phyloP scores from a whole-genome alignment of 2,888 invertebrate genomes.

The Ormyrus rosae region DNA sequence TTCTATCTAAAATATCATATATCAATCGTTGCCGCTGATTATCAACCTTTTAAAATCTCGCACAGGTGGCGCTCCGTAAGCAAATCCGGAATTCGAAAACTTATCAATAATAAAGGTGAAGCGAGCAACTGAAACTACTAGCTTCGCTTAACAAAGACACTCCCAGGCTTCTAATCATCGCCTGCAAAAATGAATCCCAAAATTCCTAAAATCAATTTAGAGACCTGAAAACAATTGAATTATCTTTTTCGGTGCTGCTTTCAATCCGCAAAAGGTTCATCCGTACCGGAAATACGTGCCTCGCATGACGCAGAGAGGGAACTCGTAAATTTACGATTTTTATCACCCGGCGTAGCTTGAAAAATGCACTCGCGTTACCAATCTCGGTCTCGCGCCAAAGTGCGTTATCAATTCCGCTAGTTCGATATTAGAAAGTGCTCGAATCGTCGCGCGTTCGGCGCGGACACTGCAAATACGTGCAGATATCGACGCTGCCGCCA shows the following conservation, averaged over 20 bases:
- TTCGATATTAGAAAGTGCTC: too few relatives aligned
- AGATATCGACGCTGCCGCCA: too few relatives aligned
- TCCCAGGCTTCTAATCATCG: conserved; percentile 22
- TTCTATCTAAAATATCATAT: not conserved
- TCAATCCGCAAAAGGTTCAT: not conserved
- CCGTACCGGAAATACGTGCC: conserved; percentile 21
- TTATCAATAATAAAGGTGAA: conserved; percentile 40
- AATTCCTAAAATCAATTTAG: conserved; percentile 5
- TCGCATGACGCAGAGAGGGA: conserved; percentile 43
- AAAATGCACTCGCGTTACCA: not conserved
- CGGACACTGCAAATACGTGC: too few relatives aligned
- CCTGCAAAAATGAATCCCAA: not conserved
- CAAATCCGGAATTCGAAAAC: conserved; percentile 46
- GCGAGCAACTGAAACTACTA: conserved; percentile 1
- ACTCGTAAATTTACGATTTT: conserved; percentile 36
- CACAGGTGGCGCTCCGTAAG: conserved; percentile 29
- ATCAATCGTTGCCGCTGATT: not conserved
- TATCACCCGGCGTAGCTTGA: not conserved
- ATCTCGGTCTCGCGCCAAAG: not conserved
- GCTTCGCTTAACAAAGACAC: conserved; percentile 38
- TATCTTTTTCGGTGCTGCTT: too few relatives aligned
- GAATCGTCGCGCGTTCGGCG: too few relatives aligned
- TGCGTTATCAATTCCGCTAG: not conserved
- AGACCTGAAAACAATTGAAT: too few relatives aligned
- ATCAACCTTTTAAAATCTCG: conserved; percentile 23